phyloP scores from a whole-genome alignment of 2,113 vertebrate genomes.

The Agapornis roseicollis region DNA sequence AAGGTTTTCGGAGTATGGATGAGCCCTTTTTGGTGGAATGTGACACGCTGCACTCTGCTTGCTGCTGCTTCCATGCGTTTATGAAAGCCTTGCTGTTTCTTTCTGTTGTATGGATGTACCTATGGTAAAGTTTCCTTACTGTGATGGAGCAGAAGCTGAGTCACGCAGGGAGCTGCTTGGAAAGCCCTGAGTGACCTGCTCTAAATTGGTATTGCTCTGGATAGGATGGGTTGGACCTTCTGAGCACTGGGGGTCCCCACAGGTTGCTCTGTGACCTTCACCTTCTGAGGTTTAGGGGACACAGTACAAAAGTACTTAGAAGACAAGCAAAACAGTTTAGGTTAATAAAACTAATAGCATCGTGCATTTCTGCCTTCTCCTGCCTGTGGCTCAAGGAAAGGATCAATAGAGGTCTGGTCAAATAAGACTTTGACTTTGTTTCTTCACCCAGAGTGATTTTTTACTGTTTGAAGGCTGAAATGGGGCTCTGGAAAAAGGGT shows the following conservation, averaged over 20 bases:
- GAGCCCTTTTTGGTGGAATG: neutral
- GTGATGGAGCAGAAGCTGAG: neutral
- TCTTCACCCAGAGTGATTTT: neutral
- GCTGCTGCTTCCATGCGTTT: neutral
- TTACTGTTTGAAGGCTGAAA: neutral
- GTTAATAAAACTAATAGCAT: neutral
- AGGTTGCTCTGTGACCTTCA: neutral
- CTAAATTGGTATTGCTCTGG: neutral
- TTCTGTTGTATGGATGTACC: neutral
- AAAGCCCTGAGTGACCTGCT: neutral
- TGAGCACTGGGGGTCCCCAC: rapidly evolving
- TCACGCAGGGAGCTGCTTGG: neutral
- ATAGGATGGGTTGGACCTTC: neutral
- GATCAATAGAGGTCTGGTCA: neutral
- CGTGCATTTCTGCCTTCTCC: neutral
- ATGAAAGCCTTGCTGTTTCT: neutral
- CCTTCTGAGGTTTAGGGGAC: neutral
- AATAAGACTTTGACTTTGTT: neutral
- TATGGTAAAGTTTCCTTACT: neutral
- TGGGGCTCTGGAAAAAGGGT: neutral
- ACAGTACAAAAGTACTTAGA: neutral
- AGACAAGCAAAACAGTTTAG: neutral
- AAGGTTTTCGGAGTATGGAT: neutral
- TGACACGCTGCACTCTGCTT: neutral
- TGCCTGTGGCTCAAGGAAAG: neutral